Evolutionary conservation across 2,888 invertebrate genomes (phyloP), one percentile per base, ranked within the genome.

Genomic region (Blastobasis lacticolella): DNA sequence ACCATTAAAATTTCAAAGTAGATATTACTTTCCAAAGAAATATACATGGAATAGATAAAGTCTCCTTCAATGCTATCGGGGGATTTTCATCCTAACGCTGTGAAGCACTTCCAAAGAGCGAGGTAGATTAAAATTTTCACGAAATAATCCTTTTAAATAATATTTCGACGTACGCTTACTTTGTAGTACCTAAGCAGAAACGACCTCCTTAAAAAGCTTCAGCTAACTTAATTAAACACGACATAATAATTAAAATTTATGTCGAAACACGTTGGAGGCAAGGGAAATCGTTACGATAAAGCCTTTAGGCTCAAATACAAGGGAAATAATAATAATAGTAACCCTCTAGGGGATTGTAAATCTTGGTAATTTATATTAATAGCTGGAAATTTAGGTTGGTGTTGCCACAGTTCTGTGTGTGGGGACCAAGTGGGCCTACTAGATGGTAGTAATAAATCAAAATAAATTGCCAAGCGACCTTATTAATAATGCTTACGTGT

Each of bases 331-430:
- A 70, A 73, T 72, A 74, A 81, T 78, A 74, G 23, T 73, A 75
- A 73, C 73, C 71, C 82, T 78, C 76, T 61, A 74, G 72, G 81
- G 81, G 74, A 79, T 75, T 76, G 75, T 86, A 83, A 82, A 86
- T 83, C 75, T 74, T 73, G 73, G 78, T 84, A 82, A 87, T 86
- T 83, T 81, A 83, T 82, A 86, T 83, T 83, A 84, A 86, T 85
- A 81, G 81, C 65, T 66, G 59, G 57, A 69, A 78, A 83, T 81
- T 79, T 74, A 73, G 72, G 75, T 73, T 81, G 81, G 82, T 84
- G 85, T 78, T 75, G 76, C 69, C 71, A 71, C 66, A 63, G 75
- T 75, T 75, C 68, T 72, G 64, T 70, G 77, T 67, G 75, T 62
- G 61, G 85, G 83, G 85, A 82, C 78, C 80, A 62, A 82, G 81